Conservation (phyloP, 2,888 invertebrate species). For the Sceliomorpha sp. region DNA sequence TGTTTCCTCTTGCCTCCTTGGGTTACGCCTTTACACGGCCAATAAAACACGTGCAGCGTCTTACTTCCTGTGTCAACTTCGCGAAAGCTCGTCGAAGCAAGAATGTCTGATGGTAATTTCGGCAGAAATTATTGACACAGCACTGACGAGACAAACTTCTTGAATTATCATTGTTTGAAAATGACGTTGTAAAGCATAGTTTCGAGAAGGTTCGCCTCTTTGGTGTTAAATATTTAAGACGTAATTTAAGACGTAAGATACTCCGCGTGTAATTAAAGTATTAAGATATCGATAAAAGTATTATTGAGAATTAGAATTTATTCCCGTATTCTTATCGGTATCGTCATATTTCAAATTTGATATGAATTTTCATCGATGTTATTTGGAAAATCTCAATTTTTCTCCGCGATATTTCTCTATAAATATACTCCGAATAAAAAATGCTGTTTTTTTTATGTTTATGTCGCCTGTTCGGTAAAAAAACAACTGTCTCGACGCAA, state of each 20-base stretch:
- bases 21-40: constrained; percentile 15
- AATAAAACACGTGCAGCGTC: constrained; percentile 16
- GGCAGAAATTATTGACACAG: constrained; percentile 1
- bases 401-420: no score
- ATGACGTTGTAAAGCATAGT: background rate
- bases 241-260: no score
- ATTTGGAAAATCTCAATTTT: no score
- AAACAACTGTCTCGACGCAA: constrained; percentile 18
- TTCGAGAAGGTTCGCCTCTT: no score
- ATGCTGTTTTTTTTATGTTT: constrained; percentile 2
- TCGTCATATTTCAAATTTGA: no score
- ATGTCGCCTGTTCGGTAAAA: constrained; percentile 14
- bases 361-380: no score
- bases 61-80: constrained; percentile 14
- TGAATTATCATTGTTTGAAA: background rate
- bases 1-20: constrained; percentile 34
- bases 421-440: constrained; percentile 4
- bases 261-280: no score
- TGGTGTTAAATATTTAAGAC: no score
- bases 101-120: constrained; percentile 23
- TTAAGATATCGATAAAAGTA: no score
- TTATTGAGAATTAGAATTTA: no score
- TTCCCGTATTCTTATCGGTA: no score
- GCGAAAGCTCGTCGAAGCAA: constrained; percentile 19
- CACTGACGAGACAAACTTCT: constrained; percentile 2